Conservation (phyloP, 1,140 invertebrate genomes). For the Drosophila parvula region DNA sequence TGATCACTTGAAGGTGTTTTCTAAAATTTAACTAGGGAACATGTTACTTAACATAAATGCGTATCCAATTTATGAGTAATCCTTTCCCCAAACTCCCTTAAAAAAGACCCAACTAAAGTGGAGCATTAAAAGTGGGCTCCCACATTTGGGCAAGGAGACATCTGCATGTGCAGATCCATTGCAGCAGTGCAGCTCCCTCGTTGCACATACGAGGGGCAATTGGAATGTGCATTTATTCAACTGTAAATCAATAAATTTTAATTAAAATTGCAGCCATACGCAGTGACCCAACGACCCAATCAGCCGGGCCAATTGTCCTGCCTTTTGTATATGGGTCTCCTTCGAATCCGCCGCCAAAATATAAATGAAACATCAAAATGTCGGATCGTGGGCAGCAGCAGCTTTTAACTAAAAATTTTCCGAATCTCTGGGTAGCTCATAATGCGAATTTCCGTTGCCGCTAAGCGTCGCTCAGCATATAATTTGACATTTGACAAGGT, state of each 20-base stretch:
- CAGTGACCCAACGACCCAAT: constrained; percentile 52
- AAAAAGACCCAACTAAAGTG: neutral
- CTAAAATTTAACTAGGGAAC: neutral
- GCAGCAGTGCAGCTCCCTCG: neutral
- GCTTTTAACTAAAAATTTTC: constrained; percentile 65
- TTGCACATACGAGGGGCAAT: constrained; percentile 38
- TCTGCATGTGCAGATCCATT: constrained; percentile 6
- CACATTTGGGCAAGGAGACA: constrained; percentile 5
- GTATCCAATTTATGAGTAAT: neutral
- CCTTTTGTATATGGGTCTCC: neutral
- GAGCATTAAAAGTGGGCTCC: constrained; percentile 1
- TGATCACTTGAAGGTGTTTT: neutral
- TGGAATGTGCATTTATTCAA: constrained; percentile 72
- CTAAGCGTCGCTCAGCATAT: constrained; percentile 72
- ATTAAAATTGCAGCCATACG: constrained; percentile 76
- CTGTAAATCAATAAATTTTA: constrained; percentile 83
- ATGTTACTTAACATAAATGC: neutral
- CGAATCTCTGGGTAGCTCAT: constrained; percentile 42
- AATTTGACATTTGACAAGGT: constrained; percentile 79
- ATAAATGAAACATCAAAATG: constrained; percentile 66
- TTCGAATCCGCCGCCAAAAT: constrained; percentile 14
- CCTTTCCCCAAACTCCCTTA: neutral
- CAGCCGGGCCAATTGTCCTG: constrained; percentile 63
- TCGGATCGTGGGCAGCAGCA: constrained; percentile 6
- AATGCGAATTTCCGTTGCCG: constrained; percentile 73